Conservation (phyloP, 2,888 invertebrate species). For the Altica lythri region DNA sequence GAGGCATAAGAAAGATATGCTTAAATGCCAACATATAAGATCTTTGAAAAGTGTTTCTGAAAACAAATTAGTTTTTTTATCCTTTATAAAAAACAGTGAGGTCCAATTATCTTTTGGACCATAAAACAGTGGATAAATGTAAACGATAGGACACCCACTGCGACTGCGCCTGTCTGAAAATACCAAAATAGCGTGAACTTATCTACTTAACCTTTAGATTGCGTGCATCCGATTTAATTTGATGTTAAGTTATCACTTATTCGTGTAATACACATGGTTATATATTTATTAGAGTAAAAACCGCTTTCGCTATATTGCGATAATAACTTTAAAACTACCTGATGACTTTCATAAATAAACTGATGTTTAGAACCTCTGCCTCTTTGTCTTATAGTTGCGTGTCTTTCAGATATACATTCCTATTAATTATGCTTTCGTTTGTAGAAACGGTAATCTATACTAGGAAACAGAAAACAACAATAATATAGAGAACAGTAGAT, state of each 20-base stretch:
- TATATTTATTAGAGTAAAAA: conserved; percentile 52
- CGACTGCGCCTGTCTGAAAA: conserved; percentile 38
- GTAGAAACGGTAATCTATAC: too few relatives aligned
- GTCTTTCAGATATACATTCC: too few relatives aligned
- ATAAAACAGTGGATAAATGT: conserved; percentile 12
- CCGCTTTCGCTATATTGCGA: conserved; percentile 37
- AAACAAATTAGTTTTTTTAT: too few relatives aligned
- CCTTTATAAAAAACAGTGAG: background rate
- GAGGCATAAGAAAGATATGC: too few relatives aligned
- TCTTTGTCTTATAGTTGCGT: too few relatives aligned
- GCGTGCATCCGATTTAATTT: conserved; percentile 55
- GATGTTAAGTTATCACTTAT: conserved; percentile 58
- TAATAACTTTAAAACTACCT: conserved; percentile 42
- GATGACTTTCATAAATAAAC: conserved; percentile 40
- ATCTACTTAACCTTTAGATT: conserved; percentile 53
- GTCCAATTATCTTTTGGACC: conserved; percentile 7
- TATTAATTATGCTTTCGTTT: too few relatives aligned
- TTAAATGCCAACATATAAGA: too few relatives aligned
- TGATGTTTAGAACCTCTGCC: too few relatives aligned
- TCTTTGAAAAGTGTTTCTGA: too few relatives aligned
- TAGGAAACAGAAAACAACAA: too few relatives aligned
- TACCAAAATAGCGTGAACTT: conserved; percentile 49
- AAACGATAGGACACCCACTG: conserved; percentile 38
- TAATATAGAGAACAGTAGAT: too few relatives aligned
- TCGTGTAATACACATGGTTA: conserved; percentile 55